Evolutionary conservation across 2,888 invertebrate genomes (phyloP), one percentile per base, ranked within the genome.

Genomic region (Eupeodes luniger): DNA sequence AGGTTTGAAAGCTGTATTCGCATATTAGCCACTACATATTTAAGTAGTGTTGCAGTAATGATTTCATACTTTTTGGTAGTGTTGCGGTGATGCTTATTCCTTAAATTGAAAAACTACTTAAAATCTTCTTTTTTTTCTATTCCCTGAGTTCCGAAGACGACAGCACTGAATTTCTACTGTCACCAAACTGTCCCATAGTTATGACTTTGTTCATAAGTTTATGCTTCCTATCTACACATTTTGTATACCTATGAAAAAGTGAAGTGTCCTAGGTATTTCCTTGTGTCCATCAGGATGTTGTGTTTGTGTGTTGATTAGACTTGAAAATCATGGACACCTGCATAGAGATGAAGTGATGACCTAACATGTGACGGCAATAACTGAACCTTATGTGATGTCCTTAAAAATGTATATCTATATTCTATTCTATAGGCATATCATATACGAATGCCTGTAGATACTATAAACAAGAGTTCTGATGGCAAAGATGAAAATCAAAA

Each of bases 241-340:
- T 40, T 40, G 6, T 40, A 5, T 40, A 40, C 6, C 40, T 40
- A 40, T 82, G 57, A 4, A 64, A 76, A 78, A 77, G 67, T 74
- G 67, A 77, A 64, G 76, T 64, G 57, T 16, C 64, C 36, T 27
- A 40, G 47, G 59, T 78, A 78, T 79, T 55, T 16, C n/a, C 44
- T 59, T 59, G 34, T 72, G 19, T 47, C 14, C 6, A 12, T 10
- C 34, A 70, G 49, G 36, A 78, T 53, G 69, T 70, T 55, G 55
- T 51, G 27, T 80, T 62, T 62, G 62, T 55, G 34, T 81, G 76
- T 64, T 61, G 81, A 85, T 49, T 72, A 61, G 72, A 76, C 70
- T 40, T 16, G 72, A 81, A 81, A 85, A 61, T 74, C 72, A 85
- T 85, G 62, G 57, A 84, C 86, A 87, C 83, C 84, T 87, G 80